These are phyloP conservation scores for Leptodactylus fallax DNA, from an alignment of 2,797 vertebrate genomes.

Conservation along the genomic window DNA sequence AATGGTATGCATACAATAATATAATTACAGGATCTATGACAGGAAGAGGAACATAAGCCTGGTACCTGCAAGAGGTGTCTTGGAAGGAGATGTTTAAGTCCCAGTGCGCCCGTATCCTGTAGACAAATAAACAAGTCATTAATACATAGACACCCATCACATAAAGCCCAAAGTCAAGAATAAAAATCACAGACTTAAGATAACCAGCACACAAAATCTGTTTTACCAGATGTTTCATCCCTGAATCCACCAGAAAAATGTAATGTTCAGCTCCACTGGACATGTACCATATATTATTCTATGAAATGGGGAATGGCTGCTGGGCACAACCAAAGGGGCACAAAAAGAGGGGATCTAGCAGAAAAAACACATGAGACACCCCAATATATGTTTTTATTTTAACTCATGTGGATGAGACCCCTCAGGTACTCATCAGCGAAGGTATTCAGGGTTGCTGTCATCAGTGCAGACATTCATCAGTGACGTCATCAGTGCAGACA, in stretches of 20 bases:
- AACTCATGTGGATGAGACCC: too few relatives aligned
- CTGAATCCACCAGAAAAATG: neutral
- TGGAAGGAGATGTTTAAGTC: slow-evolving; percentile 84
- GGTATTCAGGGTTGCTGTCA: neutral
- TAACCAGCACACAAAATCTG: neutral
- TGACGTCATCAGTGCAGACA: neutral
- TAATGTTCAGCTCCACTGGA: neutral
- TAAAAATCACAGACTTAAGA: neutral
- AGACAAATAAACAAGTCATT: slow-evolving; percentile 65
- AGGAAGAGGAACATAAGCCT: slow-evolving; percentile 62
- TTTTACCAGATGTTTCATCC: neutral
- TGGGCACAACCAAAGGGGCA: too few relatives aligned
- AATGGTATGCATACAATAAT: neutral
- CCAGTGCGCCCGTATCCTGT: slow-evolving; percentile 82
- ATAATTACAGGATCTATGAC: slow-evolving; percentile 8
- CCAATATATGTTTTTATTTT: too few relatives aligned
- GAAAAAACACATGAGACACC: neutral
- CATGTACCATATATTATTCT: neutral
- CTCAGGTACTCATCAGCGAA: too few relatives aligned
- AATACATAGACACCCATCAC: slow-evolving; percentile 48
- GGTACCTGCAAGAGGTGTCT: slow-evolving; percentile 82
- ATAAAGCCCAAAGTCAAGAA: slow-evolving; percentile 17
- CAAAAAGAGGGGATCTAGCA: too few relatives aligned
- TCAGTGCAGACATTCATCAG: neutral
- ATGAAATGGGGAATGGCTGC: neutral